phyloP scores from a whole-genome alignment of 2,113 vertebrate genomes.

The Syrrhaptes paradoxus region DNA sequence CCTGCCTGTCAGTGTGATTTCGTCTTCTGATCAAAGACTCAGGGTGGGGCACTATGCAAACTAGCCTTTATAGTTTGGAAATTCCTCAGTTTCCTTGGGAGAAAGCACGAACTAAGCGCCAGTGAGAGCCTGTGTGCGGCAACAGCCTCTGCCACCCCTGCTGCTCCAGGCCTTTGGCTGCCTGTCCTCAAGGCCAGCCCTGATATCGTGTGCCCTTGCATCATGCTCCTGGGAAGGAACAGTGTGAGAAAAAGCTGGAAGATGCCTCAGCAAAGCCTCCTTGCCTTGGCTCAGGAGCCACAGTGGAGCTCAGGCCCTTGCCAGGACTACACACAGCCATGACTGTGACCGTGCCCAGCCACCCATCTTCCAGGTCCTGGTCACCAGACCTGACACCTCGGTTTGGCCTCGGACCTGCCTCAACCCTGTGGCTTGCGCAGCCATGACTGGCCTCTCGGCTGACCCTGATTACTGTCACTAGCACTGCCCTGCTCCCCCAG shows the following conservation, averaged over 20 bases:
- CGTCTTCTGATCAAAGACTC: neutral
- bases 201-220: fast-evolving
- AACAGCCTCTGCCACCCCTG: neutral
- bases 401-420: neutral
- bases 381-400: fast-evolving
- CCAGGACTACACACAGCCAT: neutral
- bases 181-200: neutral
- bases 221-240: neutral
- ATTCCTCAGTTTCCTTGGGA: neutral
- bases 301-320: neutral
- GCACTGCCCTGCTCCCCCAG: neutral
- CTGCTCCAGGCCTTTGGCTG: neutral
- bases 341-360: neutral
- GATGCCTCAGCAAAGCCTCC: neutral
- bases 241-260: neutral
- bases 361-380: neutral
- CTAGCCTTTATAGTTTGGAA: neutral
- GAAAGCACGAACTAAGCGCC: neutral
- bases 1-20: neutral
- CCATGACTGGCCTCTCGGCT: neutral
- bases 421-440: neutral
- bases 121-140: neutral
- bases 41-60: neutral
- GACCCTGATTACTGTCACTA: neutral
- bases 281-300: neutral